Conservation (phyloP, 1,140 invertebrate genomes). For the Scaptomyza pallida region DNA sequence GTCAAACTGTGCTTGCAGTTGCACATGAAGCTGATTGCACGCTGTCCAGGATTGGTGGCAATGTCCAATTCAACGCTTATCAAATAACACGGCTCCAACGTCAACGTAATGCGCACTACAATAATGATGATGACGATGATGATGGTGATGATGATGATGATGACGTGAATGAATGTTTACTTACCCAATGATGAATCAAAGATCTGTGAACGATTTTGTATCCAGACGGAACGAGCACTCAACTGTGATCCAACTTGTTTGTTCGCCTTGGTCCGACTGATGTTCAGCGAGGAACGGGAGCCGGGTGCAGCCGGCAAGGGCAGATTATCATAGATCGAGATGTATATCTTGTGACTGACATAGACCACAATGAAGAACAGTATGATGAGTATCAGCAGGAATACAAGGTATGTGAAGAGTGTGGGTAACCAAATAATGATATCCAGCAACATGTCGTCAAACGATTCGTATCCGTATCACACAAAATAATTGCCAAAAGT, state of each 20-base stretch:
- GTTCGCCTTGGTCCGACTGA: conserved; percentile 3
- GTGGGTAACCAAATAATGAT: conserved; percentile 77
- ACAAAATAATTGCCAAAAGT: conserved; percentile 2
- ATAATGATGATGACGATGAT: too few species aligned
- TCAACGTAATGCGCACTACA: conserved; percentile 58
- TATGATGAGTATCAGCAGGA: conserved; percentile 72
- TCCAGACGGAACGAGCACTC: conserved; percentile 57
- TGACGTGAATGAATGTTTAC: too few species aligned
- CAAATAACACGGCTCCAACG: conserved; percentile 70
- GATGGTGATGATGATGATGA: neutral
- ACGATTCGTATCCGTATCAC: too few species aligned
- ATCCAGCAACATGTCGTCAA: conserved; percentile 75
- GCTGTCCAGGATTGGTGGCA: conserved; percentile 12
- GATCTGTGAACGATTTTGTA: conserved; percentile 48
- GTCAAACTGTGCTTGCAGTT: conserved; percentile 15
- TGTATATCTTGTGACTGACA: conserved; percentile 77
- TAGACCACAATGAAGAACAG: conserved; percentile 80
- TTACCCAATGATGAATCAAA: conserved; percentile 57
- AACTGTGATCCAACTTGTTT: conserved; percentile 1
- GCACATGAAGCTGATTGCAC: conserved; percentile 59
- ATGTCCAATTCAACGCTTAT: conserved; percentile 58
- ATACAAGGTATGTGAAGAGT: conserved; percentile 75
- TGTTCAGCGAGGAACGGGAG: conserved; percentile 4
- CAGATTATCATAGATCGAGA: conserved; percentile 75
- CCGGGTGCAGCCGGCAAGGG: conserved; percentile 52